Base-by-base conservation (phyloP, 2,113 vertebrate species). In the Sinocyclocheilus anophthalmus region DNA sequence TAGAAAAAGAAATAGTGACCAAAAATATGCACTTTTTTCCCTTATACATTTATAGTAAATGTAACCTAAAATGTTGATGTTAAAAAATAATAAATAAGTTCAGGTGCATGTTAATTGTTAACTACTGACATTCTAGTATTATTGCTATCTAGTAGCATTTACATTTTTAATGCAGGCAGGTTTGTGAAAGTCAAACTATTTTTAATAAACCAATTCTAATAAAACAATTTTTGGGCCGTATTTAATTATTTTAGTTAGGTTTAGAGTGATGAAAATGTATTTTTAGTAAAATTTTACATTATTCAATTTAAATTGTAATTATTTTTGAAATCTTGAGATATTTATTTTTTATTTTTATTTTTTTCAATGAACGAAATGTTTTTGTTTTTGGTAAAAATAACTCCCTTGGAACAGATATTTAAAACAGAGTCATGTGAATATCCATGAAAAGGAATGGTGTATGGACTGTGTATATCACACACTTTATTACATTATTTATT, bases 401-500 rank as follows among this genome's bases (percentile, higher is more conserved):
- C 12, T 30, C 67, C 67, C 14, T 20, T 67, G n/a, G 1, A 16
- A 37, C 67, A 18, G 67, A 57, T 57, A 2, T 63, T 63, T 5
- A 13, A 65, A 65, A 65, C 11, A 26, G 9, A 24, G 59, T 63
- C n/a, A 37, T 16, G 30, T 70, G 30, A 70, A 37, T 30, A 37
- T 30, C 14, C 67, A 33, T 37, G 30, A 37, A 20, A 16, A 70
- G 67, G 67, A 65, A 26, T 26, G 24, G 63, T 65, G 39, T n/a
- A 73, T 80, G 20, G 59, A 16, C 39, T 67, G 14, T 13, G 26
- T 61, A 82, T 48, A 69, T 73, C 87, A 87, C 8, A 37, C 61
- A 24, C 14, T 76, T 53, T 33, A 33, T 30, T 30, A 30, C 2
- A 30, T 30, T 30, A 30, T 30, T 30, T 30, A 30, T 33, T 33